phyloP scores from a whole-genome alignment of 2,888 invertebrate species.

The Pterobdella sp. region DNA sequence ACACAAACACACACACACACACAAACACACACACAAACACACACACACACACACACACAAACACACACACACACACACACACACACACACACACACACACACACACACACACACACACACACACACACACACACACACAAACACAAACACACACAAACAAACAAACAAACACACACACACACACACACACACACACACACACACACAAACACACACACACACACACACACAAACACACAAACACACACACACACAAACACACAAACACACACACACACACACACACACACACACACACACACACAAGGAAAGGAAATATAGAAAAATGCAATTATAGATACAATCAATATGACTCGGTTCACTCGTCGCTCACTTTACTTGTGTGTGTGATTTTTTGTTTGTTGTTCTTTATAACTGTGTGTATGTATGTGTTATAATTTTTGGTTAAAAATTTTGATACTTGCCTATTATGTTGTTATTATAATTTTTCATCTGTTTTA shows the following conservation, averaged over 20 bases:
- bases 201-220: not conserved
- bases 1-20: not conserved
- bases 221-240: not conserved
- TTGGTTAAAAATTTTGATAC: no score
- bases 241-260: not conserved
- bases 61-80: not conserved
- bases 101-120: not conserved
- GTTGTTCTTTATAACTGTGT: no score
- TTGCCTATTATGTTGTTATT: no score
- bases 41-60: not conserved
- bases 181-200: not conserved
- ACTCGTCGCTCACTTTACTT: not conserved
- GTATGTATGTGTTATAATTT: no score
- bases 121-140: slow-evolving; percentile 3
- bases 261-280: not conserved
- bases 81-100: no score
- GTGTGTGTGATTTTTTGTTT: not conserved
- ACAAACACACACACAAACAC: not conserved
- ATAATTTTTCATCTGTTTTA: no score
- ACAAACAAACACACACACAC: not conserved
- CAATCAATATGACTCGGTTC: not conserved
- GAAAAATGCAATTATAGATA: not conserved
- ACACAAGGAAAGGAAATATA: not conserved
- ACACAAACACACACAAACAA: not conserved
- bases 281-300: not conserved